A percentile compares a stretch with the other conserved stretches of the same genome.
Evolutionary conservation across 1,140 invertebrate species (phyloP).

Genomic region (Drosophila takahashii): DNA sequence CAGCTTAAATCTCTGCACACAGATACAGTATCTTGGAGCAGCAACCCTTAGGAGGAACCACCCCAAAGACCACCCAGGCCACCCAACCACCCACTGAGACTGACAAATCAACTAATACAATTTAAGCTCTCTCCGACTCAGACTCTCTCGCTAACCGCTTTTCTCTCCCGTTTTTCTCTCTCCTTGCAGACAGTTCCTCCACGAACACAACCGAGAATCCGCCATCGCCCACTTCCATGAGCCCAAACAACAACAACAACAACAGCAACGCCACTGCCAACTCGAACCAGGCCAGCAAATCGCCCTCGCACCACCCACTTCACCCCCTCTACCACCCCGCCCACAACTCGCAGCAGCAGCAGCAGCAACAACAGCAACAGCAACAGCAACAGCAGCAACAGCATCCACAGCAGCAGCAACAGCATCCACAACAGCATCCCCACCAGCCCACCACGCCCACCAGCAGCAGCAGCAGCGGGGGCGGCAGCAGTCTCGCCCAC

Average conservation of each 20-base stretch:
- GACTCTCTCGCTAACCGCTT: slow-evolving; percentile 31
- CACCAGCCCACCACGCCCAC: slow-evolving; percentile 84
- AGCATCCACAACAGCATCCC: slow-evolving; percentile 85
- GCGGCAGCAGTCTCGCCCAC: slow-evolving; percentile 67
- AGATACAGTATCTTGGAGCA: slow-evolving; percentile 50
- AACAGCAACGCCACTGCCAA: slow-evolving; percentile 61
- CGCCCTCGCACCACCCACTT: slow-evolving; percentile 56
- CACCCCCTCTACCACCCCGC: slow-evolving; percentile 85
- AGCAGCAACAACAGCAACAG: slow-evolving; percentile 72
- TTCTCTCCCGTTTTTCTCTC: slow-evolving; percentile 75
- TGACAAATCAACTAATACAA: slow-evolving; percentile 69
- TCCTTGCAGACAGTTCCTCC: slow-evolving; percentile 88
- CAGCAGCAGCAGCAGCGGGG: slow-evolving; percentile 83
- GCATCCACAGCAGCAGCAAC: slow-evolving; percentile 84
- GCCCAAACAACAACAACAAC: slow-evolving; percentile 62
- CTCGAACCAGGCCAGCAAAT: slow-evolving; percentile 55
- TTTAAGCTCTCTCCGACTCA: slow-evolving; percentile 29
- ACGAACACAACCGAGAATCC: slow-evolving; percentile 85
- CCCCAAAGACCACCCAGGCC: slow-evolving; percentile 5
- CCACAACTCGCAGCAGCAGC: slow-evolving; percentile 62
- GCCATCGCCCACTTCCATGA: slow-evolving; percentile 82
- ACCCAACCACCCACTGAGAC: slow-evolving; percentile 14
- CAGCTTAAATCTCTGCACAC: slow-evolving; percentile 76
- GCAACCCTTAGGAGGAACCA: slow-evolving; percentile 56
- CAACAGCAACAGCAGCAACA: slow-evolving; percentile 86